These are phyloP conservation scores for Uria lomvia DNA, from an alignment of 2,113 vertebrate species.

Conservation along the genomic window DNA sequence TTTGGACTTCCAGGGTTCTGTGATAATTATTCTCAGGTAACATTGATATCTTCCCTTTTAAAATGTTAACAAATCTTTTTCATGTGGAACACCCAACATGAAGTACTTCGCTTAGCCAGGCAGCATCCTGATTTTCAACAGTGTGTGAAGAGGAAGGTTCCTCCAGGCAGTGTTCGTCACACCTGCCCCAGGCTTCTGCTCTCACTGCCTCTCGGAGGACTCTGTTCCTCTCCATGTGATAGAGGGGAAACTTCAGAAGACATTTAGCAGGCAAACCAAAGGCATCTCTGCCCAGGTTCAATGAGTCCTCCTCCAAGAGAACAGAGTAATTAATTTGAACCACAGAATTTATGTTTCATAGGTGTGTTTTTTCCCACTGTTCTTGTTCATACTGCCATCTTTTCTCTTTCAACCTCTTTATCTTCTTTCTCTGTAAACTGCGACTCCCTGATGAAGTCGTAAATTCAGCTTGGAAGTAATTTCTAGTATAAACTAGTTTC, in stretches of 20 bases:
- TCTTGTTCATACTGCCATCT: not conserved
- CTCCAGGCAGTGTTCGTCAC: not conserved
- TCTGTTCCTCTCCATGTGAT: accelerated
- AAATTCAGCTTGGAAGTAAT: not conserved
- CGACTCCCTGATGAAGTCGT: not conserved
- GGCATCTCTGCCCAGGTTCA: not conserved
- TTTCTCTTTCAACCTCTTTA: not conserved
- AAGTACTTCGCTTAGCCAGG: not conserved
- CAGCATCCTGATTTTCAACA: not conserved
- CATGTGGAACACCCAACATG: not conserved
- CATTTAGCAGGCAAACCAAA: not conserved
- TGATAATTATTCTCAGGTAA: not conserved
- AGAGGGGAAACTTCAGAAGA: not conserved
- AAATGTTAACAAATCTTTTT: not conserved
- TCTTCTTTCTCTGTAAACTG: not conserved
- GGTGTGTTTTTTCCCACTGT: not conserved
- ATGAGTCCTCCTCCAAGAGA: not conserved
- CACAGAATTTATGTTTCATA: not conserved
- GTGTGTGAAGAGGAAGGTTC: not conserved
- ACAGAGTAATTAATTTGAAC: not conserved
- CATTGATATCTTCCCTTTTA: not conserved
- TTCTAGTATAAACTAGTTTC: not conserved
- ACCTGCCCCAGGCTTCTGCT: not conserved
- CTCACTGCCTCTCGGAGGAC: not conserved
- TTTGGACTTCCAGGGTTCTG: conserved; percentile 3